Base-by-base conservation (phyloP, 1,140 invertebrate genomes). In the Nilaparvata lugens region DNA sequence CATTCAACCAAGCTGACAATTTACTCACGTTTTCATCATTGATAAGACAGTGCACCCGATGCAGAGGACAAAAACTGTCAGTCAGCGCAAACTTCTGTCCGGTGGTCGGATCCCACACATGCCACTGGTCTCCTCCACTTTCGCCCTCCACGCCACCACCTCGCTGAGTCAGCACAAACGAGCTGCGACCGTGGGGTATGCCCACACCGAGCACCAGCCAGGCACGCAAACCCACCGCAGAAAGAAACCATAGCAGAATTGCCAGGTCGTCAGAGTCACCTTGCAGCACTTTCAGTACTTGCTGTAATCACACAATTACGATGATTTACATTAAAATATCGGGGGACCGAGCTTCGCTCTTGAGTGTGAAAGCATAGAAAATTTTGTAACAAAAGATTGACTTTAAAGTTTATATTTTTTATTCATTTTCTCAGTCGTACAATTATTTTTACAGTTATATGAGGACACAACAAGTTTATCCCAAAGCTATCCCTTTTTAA, bases 261-360 rank as follows among this genome's bases (percentile, higher is more conserved):
- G 89, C 88, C 71, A 93, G 87, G 69, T 95, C 92, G 61, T 89
- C 81, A 31, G 84, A 80, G 48, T 87, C 87, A 1, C 91, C 91
- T 63, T 83, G 82, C 48, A 87, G 77, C 66, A 89, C 81, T 62
- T 84, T 81, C 23, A 95, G 70, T 56, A 94, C 80, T 80, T 92
- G 83, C 86, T 92, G 70, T 2, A 73, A 72, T 58, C 58, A 64
- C 61, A 61, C n/a, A n/a, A n/a, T n/a, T n/a, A n/a, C n/a, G n/a
- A n/a, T n/a, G n/a, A n/a, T n/a, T n/a, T n/a, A n/a, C n/a, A n/a
- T n/a, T n/a, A n/a, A n/a, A n/a, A n/a, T n/a, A n/a, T n/a, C n/a
- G n/a, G n/a, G n/a, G n/a, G n/a, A n/a, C n/a, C n/a, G n/a, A n/a
- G n/a, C n/a, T n/a, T n/a, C n/a, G n/a, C n/a, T n/a, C n/a, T n/a